Base-by-base conservation (phyloP, 2,113 vertebrate species). In the Oncorhynchus kisutch region DNA sequence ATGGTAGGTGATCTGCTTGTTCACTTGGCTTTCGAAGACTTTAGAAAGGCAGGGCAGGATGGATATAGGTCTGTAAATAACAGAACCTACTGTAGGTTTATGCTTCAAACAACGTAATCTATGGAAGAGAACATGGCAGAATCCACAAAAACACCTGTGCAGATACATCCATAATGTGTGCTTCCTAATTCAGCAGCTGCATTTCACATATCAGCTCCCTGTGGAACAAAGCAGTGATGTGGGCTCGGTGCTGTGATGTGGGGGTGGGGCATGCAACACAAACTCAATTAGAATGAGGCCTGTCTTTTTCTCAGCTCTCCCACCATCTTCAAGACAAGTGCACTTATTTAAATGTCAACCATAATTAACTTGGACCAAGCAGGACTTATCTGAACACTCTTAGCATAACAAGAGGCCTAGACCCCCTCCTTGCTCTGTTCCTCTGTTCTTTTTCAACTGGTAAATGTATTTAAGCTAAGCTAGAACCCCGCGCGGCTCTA, bases 271-370 rank as follows among this genome's bases (percentile, higher is more conserved):
- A 73, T 81, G 79, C 74, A 70, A 85, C 83, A 86, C 87, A 91
- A 94, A 93, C 86, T 90, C 88, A 91, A 92, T 93, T 93, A 94
- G 85, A 81, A 73, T 67, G 72, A 80, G 85, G 87, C 88, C 85
- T 85, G 81, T 79, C 82, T 89, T 80, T 82, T 86, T 83, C 77
- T 16, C 85, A 83, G 78, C 86, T 84, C 84, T 77, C 79, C 80
- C 82, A 82, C 81, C 81, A 83, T 87, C 86, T 77, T 76, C 78
- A 79, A 82, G 85, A 89, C 85, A 87, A 91, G 86, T 87, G 86
- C 81, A 81, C 88, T 92, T 88, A 90, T 93, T 92, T 93, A 92
- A 93, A 94, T 91, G 92, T 93, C 90, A 92, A 73, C 85, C 82
- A 62, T 91, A 93, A 94, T 94, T 93, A 94, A 91, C 86, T 91